Evolutionary conservation across 1,140 invertebrate species (phyloP), one percentile per base, ranked within the genome.

Genomic region (Caenorhabditis latens): DNA sequence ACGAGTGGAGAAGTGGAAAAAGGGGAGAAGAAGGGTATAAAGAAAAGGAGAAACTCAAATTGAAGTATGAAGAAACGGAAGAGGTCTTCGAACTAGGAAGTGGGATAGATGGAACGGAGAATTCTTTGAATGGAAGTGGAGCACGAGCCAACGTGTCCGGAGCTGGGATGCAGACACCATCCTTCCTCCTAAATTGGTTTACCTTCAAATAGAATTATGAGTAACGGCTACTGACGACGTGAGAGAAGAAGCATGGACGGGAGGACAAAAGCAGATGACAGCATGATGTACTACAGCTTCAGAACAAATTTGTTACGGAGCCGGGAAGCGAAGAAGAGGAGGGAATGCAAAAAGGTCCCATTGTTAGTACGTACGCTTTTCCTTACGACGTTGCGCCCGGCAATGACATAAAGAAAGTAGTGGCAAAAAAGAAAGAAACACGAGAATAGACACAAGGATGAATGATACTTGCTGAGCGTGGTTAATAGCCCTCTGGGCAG

Each of bases 141-240:
- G 55, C 55, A 7, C 6, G 32, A 32, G 32, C 32, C 32, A 32
- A 32, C 32, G 32, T 32, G 32, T 32, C 32, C 32, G 32, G 32
- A 32, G 32, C 2, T 2, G 0, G 32, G 32, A 32, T n/a, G 11
- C 55, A 58, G 55, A 0, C 61, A 63, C 21, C 61, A 63, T 32
- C 24, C 61, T 50, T 79, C 46, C n/a, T 50, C 71, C 21, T 21
- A 79, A 79, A 79, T 79, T 79, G 71, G 71, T 79, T 79, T 79
- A 79, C 71, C 71, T 79, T 79, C 71, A 79, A 79, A 79, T 79
- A 79, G 19, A 79, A 79, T 79, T 79, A 79, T 79, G 71, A 79
- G 71, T 79, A 79, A 79, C 71, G 71, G 71, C 71, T 79, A 79
- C 71, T 79, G 71, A 79, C 71, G 71, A 71, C 65, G 65, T 7